Base-by-base conservation (phyloP, 2,797 vertebrate genomes). In the Gallirallus australis region DNA sequence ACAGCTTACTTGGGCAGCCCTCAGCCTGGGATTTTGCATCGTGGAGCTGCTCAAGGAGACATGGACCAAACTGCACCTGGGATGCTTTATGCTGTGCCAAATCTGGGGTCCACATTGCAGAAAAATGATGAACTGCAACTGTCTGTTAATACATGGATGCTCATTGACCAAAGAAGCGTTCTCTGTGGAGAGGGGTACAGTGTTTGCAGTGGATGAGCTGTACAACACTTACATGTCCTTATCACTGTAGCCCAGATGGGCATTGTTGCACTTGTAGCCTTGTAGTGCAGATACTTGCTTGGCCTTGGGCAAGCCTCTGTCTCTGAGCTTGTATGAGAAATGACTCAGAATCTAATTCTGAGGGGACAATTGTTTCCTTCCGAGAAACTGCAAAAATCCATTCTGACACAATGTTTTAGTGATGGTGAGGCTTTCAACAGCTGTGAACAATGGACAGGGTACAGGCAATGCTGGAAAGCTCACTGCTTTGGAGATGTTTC, bases 221-320 rank as follows among this genome's bases (percentile, higher is more conserved):
- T 30, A 2, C 1, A 12, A 3, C 9, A 19, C 50, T 25, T 3
- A 6, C 11, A 0, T 16, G 21, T 14, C 47, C 21, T 8, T 6
- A 6, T 10, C 23, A 8, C 4, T 33, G 4, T 4, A 3, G 15
- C 35, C 10, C 25, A 3, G 18, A 8, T 1, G 5, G 8, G 1
- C 9, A 14, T 15, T 12, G 10, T 1, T 18, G n/a, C 19, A 11
- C 25, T 63, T 63, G 37, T 28, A 23, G 30, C 53, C 47, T 39
- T 10, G 33, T 3, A 64, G 35, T 18, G 12, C 1, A 5, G 24
- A 19, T 3, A 6, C 21, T 7, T 12, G n/a, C 16, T 15, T n/a
- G n/a, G 25, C 31, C 40, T 37, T 54, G 17, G 56, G 20, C 47
- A 77, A 30, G 64, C 3, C 13, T 18, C 15, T 14, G 8, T 13